Evolutionary conservation across 2,888 invertebrate species (phyloP), one percentile per base, ranked within the genome.

Genomic region (Drosophila quasianomalipes): DNA sequence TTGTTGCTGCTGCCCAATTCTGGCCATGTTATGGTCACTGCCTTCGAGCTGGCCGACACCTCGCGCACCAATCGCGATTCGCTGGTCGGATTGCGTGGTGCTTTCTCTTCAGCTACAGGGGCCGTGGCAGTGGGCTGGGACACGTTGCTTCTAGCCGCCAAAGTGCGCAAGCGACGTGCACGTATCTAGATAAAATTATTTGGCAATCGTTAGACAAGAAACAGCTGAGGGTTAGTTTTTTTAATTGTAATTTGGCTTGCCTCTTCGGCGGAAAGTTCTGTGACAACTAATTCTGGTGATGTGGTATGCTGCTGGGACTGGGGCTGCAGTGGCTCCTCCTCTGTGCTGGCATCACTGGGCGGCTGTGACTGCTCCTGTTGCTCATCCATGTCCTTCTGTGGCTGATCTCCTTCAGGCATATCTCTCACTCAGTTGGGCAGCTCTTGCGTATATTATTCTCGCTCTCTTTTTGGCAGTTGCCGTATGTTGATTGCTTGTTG

Each of bases 211-310:
- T 55, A 55, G 53, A 60, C 22, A 57, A 52, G 22, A 44, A 16
- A 30, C 30, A 33, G 9, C 33, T 53, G 33, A 30, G 19, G 12
- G 6, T 26, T 49, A 16, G 33, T 65, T 10, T 22, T 19, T 22
- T 41, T 31, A 49, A 6, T n/a, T 71, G 28, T 19, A 3, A 31
- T 52, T n/a, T 31, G 22, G 28, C 96, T 95, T 94, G 97, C 97
- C 96, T 97, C 97, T 94, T 97, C 97, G 93, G 97, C 97, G 92
- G 96, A 97, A 89, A 97, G 94, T 95, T 97, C 97, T 94, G 97
- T 97, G 74, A 62, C 65, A n/a, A 72, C 60, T 39, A 53, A 51
- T 9, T 64, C 64, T 63, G 62, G 49, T 10, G 65, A 35, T 44
- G 63, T 31, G 30, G 44, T 28, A 31, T 76, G 60, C 1, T 52